Base-by-base conservation (phyloP, 2,797 vertebrate genomes). In the Mustela erminea region DNA sequence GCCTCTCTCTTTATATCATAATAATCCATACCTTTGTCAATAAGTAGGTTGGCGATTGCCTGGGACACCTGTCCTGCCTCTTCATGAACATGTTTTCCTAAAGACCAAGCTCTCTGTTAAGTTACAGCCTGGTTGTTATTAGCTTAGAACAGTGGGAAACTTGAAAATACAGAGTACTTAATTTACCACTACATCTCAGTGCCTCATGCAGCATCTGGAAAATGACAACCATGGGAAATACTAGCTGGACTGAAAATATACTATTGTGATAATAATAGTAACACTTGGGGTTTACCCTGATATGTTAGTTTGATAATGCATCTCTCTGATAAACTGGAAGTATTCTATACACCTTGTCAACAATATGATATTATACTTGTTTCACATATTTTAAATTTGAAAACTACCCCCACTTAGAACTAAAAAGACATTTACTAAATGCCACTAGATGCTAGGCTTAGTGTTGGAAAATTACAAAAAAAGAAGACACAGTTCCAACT, bases 311-410 rank as follows among this genome's bases (percentile, higher is more conserved):
- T 87, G 62, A 92, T 64, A 92, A 70, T 68, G 11, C 62, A 52
- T 60, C 15, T 43, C 5, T 92, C 17, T 82, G 46, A 81, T 88
- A 56, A 87, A 70, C 27, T 77, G 23, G 75, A 90, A 81, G 35
- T 1, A 49, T 18, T 23, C 29, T 80, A 23, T 62, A 94, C 81
- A 90, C 15, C 58, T 32, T 88, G 38, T 12, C 77, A 93, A 54
- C 35, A 62, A 23, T 27, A 58, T 56, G 56, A n/a, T 68, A 87
- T 38, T 87, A 41, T 74, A 87, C 21, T 87, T 90, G 32, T 74
- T 94, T 92, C 54, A 58, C 38, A 89, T 54, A 32, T 87, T 94
- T 68, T 84, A 12, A 94, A 96, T 70, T 93, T 35, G 64, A 14
- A 96, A 97, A 91, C 85, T 85, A 77, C 43, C 85, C 14, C 20